Percentiles rank a stretch among this genome's conserved stretches.
phyloP scores from a whole-genome alignment of 92 coral and sea anemone species.

The Nematostella vectensis region DNA sequence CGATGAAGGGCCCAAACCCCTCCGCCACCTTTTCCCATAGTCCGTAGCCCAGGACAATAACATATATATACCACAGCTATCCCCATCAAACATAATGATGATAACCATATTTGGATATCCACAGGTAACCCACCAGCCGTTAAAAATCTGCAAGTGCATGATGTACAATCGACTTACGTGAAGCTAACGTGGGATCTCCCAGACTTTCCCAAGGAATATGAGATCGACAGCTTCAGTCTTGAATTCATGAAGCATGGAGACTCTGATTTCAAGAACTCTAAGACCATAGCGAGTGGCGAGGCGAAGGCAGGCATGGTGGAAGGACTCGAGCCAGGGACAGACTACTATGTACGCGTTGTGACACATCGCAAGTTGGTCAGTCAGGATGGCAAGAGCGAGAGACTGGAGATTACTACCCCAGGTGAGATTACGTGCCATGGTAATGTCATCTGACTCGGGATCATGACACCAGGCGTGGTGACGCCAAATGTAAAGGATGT shows the following conservation, averaged over 20 bases:
- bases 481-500: too few species aligned
- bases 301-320: conserved; percentile 8
- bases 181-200: conserved; percentile 26
- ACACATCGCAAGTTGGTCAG: conserved; percentile 18
- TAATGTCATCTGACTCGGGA: too few species aligned
- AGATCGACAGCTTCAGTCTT: conserved; percentile 30
- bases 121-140: conserved; percentile 37
- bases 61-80: background rate
- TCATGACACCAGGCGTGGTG: too few species aligned
- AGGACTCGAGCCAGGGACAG: conserved; percentile 21
- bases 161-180: conserved; percentile 9
- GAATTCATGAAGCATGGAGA: conserved; percentile 16
- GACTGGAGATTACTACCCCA: conserved; percentile 14
- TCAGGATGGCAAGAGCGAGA: background rate
- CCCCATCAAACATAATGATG: background rate
- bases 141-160: conserved; percentile 1
- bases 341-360: conserved; percentile 15
- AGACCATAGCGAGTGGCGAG: conserved; percentile 8
- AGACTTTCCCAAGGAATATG: conserved; percentile 17
- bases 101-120: background rate
- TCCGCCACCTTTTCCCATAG: background rate
- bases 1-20: too few species aligned
- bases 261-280: background rate
- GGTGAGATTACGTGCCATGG: conserved; percentile 11
- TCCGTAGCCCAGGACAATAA: background rate